Evolutionary conservation across 35 echinoderm and acorn worm genomes (phyloP), one percentile per base, ranked within the genome.

Genomic region (Amphiura filiformis): DNA sequence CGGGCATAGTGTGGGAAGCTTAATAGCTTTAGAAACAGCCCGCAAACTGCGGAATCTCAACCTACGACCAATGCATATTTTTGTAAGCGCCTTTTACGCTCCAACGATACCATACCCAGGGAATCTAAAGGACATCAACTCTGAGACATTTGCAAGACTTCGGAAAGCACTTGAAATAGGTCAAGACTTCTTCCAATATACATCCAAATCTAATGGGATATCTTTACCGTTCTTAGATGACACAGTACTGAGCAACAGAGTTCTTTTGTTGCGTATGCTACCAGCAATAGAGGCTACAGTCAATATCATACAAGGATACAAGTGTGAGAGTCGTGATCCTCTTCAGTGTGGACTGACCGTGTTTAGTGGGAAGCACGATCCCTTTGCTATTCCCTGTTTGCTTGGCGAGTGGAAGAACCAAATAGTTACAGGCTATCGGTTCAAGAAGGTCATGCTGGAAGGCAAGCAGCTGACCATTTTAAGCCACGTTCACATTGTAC

Each of bases 21-120:
- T 89, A 31, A 57, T 89, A 32, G 87, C 87, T 20, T 89, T 82
- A 18, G 87, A 89, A 82, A 78, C 80, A 35, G 78, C 79, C n/a
- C 87, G 75, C 39, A 56, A 57, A 13, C 79, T 89, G 4, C 11
- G 26, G 26, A 70, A 76, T 0, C 26, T 36, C 32, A n/a, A 39
- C n/a, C 13, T 85, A 35, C 26, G 57, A 11, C 88, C 80, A 0
- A 30, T 30, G 0, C 88, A 90, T n/a, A 18, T 90, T n/a, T 83
- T 90, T 18, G 31, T 84, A 23, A 84, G 88, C 84, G 32, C 57
- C 0, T 90, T 80, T 80, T 90, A 90, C 34, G 88, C 88, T 26
- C 88, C 88, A 40, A 83, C 88, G 30, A 7, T 39, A 35, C 52
- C 57, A 32, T 90, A 90, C 32, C 88, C 88, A 37, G 80, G 47